A percentile compares a stretch with the other conserved stretches of the same genome.
Evolutionary conservation across 37 sponge, comb jelly and placozoan species (phyloP).

Genomic region (Agelas oroides): DNA sequence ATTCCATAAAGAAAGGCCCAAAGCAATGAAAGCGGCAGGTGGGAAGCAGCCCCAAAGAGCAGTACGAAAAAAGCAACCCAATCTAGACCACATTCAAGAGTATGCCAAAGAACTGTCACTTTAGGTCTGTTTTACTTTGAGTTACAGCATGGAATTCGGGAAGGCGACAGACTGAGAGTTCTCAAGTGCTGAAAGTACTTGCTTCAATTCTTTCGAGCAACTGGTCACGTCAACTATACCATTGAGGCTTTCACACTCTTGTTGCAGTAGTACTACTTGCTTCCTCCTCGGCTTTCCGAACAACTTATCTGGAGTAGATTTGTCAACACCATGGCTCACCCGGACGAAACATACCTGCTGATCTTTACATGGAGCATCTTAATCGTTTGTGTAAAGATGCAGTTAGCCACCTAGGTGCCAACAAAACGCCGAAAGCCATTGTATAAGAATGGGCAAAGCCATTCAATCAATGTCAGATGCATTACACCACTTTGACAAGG

Average conservation of each 20-base stretch:
- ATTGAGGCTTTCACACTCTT: slow-evolving; percentile 29
- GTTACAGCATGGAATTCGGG: slow-evolving; percentile 19
- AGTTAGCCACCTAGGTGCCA: slow-evolving; percentile 31
- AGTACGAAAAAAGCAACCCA: not conserved
- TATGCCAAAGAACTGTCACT: slow-evolving; percentile 7
- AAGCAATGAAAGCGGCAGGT: too few relatives aligned
- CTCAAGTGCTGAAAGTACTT: slow-evolving; percentile 34
- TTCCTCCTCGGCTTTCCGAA: slow-evolving; percentile 18
- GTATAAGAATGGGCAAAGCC: not conserved
- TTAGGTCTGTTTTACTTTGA: not conserved
- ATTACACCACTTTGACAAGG: too few relatives aligned
- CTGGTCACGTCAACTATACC: slow-evolving; percentile 17
- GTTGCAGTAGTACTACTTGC: slow-evolving; percentile 10
- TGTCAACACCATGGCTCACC: slow-evolving; percentile 27
- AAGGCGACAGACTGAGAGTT: slow-evolving; percentile 30
- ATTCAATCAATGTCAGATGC: too few relatives aligned
- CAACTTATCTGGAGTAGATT: slow-evolving; percentile 40
- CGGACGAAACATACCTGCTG: slow-evolving; percentile 32
- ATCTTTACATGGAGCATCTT: slow-evolving; percentile 49
- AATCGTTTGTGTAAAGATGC: slow-evolving; percentile 23
- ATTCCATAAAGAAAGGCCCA: too few relatives aligned
- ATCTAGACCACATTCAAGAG: not conserved
- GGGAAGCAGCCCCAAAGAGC: too few relatives aligned
- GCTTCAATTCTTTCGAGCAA: slow-evolving; percentile 8
- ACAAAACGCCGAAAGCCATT: slow-evolving; percentile 20